A percentile compares a stretch with the other conserved stretches of the same genome.
phyloP scores from a whole-genome alignment of 2,113 vertebrate genomes.

The Clarias macrocephalus region DNA sequence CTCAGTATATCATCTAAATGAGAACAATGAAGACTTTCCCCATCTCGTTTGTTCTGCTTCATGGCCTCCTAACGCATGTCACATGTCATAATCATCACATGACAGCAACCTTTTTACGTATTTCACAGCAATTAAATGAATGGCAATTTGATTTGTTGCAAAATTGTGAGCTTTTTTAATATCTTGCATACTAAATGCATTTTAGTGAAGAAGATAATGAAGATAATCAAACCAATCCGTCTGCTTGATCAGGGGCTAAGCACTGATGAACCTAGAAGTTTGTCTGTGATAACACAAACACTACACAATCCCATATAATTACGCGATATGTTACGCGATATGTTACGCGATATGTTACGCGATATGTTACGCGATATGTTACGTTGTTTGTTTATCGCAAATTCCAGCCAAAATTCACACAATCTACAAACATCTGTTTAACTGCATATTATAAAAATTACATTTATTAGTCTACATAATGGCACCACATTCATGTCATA shows the following conservation, averaged over 20 bases:
- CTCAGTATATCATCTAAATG: no score
- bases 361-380: no score
- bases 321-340: no score
- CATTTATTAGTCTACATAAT: no score
- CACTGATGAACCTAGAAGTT: not conserved
- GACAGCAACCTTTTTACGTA: not conserved
- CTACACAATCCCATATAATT: not conserved
- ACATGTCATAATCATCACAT: no score
- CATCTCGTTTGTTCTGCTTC: no score
- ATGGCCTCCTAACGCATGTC: no score
- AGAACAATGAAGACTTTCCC: no score
- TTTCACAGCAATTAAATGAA: not conserved
- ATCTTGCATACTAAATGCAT: not conserved
- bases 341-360: no score
- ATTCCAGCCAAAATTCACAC: not conserved
- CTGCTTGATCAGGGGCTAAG: not conserved
- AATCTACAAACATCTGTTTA: no score
- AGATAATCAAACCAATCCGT: not conserved
- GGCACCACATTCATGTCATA: no score
- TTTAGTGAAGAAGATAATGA: not conserved
- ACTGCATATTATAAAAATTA: no score
- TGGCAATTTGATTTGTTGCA: not conserved
- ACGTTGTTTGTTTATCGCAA: not conserved
- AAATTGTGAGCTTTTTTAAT: not conserved
- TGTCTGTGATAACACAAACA: not conserved